Conservation (phyloP, 2,888 invertebrate genomes). For the Leucozona laternaria region DNA sequence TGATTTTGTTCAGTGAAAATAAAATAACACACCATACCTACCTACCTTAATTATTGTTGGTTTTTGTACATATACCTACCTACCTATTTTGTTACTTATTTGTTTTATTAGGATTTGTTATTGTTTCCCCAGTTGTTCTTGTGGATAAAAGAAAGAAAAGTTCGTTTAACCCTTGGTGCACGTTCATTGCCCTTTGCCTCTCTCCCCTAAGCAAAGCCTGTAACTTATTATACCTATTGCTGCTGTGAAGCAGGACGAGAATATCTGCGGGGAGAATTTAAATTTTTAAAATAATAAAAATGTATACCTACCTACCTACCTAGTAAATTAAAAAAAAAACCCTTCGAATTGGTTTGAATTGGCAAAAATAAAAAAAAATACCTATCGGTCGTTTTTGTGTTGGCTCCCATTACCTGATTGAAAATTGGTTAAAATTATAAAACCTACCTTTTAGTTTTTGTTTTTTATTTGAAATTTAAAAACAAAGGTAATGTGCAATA, state of each 20-base stretch:
- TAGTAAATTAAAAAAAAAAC: conserved; percentile 15
- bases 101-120: conserved; percentile 15
- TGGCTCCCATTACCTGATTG: conserved; percentile 7
- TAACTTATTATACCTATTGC: conserved; percentile 32
- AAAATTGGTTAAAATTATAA: conserved; percentile 32
- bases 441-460: conserved; percentile 14
- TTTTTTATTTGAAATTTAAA: conserved; percentile 6
- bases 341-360: conserved; percentile 46
- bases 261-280: conserved; percentile 8
- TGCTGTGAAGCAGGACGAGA: conserved; percentile 26
- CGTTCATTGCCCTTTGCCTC: conserved; percentile 63
- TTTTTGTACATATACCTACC: neutral
- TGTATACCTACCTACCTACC: neutral
- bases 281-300: conserved; percentile 27
- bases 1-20: conserved; percentile 32
- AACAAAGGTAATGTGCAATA: conserved; percentile 56
- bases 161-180: conserved; percentile 70
- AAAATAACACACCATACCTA: neutral
- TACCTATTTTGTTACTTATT: conserved; percentile 29
- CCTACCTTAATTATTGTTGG: neutral
- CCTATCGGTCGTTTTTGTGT: conserved; percentile 23
- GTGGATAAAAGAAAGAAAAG: conserved; percentile 55
- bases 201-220: conserved; percentile 34
- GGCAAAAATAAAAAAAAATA: conserved; percentile 19
- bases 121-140: conserved; percentile 22